Conservation (phyloP, 1,140 invertebrate genomes). For the Palaemon carinicauda region DNA sequence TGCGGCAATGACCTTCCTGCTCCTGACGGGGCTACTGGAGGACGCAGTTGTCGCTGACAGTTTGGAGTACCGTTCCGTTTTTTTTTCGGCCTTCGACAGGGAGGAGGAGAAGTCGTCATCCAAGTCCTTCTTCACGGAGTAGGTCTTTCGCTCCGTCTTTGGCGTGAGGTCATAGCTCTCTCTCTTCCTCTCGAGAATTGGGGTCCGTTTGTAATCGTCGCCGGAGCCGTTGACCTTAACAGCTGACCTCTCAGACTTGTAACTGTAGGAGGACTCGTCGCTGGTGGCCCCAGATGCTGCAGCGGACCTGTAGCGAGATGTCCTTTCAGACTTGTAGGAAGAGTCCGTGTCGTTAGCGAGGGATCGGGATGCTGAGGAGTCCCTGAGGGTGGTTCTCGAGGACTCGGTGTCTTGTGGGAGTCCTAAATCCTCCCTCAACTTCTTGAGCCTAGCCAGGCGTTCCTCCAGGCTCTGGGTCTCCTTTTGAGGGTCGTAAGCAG, state of each 20-base stretch:
- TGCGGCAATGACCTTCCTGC: not conserved
- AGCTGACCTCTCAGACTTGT: constrained; percentile 23
- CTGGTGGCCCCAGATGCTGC: not conserved
- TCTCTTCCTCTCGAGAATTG: not conserved
- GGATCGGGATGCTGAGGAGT: not conserved
- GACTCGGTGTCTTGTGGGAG: constrained; percentile 26
- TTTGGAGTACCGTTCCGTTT: no score
- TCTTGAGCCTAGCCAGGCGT: constrained; percentile 40
- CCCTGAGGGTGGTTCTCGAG: not conserved
- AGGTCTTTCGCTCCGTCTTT: not conserved
- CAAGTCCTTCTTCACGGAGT: not conserved
- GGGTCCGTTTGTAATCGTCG: constrained; percentile 29
- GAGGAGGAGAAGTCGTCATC: not conserved
- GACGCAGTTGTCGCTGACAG: not conserved
- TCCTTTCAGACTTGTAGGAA: constrained; percentile 30
- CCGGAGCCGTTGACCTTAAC: not conserved
- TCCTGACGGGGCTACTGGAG: not conserved
- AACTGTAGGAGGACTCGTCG: constrained; percentile 41
- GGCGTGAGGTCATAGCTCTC: not conserved
- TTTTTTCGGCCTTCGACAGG: no score
- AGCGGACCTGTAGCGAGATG: constrained; percentile 9
- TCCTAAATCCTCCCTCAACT: constrained; percentile 43
- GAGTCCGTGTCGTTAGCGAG: not conserved
- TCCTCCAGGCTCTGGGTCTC: constrained; percentile 49
- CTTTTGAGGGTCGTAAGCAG: constrained; percentile 33